Conservation (phyloP, 1,140 invertebrate genomes). For the Microplitis demolitor region DNA sequence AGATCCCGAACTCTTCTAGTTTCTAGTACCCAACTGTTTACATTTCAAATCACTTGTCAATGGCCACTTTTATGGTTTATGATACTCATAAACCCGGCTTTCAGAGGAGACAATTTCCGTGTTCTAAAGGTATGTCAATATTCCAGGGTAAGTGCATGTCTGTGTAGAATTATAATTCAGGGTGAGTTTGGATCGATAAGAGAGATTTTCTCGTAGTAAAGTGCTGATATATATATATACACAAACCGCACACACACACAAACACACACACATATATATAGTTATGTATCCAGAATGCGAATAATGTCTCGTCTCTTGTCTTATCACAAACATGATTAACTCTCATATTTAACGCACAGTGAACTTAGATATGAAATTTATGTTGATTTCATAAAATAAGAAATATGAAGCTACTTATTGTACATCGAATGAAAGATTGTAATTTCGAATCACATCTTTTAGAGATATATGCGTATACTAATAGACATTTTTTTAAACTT, state of each 20-base stretch:
- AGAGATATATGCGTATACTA: too few species aligned
- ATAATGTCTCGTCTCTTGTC: background rate
- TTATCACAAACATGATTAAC: too few species aligned
- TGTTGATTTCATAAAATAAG: too few species aligned
- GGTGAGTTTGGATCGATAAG: background rate
- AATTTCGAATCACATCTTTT: too few species aligned
- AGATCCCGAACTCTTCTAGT: background rate
- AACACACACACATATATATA: background rate
- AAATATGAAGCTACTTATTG: too few species aligned
- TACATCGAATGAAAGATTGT: background rate
- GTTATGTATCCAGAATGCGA: background rate
- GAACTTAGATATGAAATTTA: too few species aligned
- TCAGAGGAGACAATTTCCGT: slow-evolving; percentile 18
- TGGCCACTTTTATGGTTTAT: slow-evolving; percentile 34
- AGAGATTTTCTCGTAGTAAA: background rate
- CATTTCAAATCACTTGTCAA: slow-evolving; percentile 32
- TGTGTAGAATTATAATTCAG: background rate
- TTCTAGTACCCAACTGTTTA: slow-evolving; percentile 28
- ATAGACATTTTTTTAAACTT: too few species aligned
- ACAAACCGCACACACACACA: too few species aligned
- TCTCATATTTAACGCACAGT: too few species aligned
- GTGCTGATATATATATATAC: background rate
- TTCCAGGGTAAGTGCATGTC: slow-evolving; percentile 9
- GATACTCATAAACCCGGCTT: slow-evolving; percentile 23
- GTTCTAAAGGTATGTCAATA: slow-evolving; percentile 10